Conservation (phyloP, 2,888 invertebrate species). For the Podabrus alpinus region DNA sequence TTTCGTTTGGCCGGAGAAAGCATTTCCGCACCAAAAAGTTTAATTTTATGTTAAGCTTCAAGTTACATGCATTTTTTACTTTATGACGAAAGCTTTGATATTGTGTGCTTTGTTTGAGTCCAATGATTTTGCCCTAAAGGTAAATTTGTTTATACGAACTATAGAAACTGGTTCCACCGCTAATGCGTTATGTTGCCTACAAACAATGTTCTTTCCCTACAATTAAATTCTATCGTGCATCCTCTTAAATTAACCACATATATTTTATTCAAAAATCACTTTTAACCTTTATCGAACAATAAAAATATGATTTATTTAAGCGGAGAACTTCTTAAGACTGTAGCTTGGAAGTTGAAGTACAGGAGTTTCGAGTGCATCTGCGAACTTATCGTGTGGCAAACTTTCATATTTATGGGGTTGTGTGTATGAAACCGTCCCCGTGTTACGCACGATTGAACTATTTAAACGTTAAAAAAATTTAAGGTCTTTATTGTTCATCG, state of each 20-base stretch:
- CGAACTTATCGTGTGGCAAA: neutral
- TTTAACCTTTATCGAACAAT: neutral
- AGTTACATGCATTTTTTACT: neutral
- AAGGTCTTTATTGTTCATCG: neutral
- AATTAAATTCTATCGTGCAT: neutral
- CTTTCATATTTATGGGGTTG: neutral
- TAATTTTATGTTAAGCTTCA: too few species aligned
- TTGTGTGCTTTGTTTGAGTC: neutral
- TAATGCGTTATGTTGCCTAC: neutral
- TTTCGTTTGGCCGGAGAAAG: too few species aligned
- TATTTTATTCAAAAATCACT: neutral
- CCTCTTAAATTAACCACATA: neutral
- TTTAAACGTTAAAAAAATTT: neutral
- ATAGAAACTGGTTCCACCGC: neutral
- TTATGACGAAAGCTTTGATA: neutral
- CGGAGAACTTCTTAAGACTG: neutral
- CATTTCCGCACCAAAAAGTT: too few species aligned
- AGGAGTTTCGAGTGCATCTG: neutral
- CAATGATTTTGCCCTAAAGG: neutral
- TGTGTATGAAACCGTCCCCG: neutral
- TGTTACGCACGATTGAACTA: neutral
- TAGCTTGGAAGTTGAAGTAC: neutral
- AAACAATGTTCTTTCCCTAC: neutral
- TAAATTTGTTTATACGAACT: neutral
- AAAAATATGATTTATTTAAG: neutral